Percentiles rank a stretch among this genome's conserved stretches.
Conservation (phyloP, 2,113 vertebrate genomes). For the Proteles cristata region DNA sequence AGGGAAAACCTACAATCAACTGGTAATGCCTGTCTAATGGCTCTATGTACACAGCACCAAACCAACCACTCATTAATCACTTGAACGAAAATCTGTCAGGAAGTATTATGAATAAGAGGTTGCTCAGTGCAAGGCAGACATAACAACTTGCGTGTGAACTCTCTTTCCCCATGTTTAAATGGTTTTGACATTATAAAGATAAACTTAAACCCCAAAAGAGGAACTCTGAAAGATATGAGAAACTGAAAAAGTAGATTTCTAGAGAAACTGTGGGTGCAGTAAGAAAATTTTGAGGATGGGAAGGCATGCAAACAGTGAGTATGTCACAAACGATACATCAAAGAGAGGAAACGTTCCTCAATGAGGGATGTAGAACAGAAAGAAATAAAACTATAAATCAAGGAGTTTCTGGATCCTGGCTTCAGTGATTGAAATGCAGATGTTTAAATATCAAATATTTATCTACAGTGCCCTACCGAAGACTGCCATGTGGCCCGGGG, state of each 20-base stretch:
- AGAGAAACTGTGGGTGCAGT: background rate
- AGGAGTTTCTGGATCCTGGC: background rate
- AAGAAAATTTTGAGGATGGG: background rate
- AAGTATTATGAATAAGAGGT: background rate
- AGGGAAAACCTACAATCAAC: background rate
- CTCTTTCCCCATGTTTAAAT: background rate
- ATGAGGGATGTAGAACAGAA: background rate
- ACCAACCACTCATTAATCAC: background rate
- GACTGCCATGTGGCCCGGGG: rapidly evolving
- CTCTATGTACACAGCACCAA: background rate
- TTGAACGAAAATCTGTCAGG: background rate
- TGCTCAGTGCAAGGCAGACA: too few relatives aligned
- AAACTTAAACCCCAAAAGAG: background rate
- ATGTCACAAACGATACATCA: background rate
- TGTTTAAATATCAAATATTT: background rate
- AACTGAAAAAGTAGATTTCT: background rate
- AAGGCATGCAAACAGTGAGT: background rate
- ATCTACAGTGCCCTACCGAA: background rate
- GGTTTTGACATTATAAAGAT: background rate
- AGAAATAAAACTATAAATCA: background rate
- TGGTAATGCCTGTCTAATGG: background rate
- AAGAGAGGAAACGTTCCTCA: background rate
- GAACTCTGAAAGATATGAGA: background rate
- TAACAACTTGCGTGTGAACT: background rate
- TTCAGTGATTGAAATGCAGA: background rate